These are phyloP conservation scores for Tigriopus californicus DNA, from an alignment of 2,888 invertebrate genomes.

Conservation along the genomic window DNA sequence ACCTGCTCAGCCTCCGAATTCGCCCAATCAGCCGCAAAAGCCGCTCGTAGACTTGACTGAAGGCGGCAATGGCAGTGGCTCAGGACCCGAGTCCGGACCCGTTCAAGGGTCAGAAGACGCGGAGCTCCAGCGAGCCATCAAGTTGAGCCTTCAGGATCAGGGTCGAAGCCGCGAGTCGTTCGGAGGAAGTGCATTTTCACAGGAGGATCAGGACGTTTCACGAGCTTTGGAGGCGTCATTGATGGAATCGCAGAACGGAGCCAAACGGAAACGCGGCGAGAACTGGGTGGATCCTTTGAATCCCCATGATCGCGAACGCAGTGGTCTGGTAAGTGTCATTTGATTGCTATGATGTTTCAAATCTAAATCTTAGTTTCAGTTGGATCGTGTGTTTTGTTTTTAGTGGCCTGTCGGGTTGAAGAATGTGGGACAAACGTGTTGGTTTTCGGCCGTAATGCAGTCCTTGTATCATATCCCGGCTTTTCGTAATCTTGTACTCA, in stretches of 20 bases:
- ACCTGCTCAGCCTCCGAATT: too few species aligned
- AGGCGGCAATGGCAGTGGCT: too few species aligned
- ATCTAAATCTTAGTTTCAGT: not conserved
- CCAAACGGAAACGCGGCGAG: slow-evolving; percentile 22
- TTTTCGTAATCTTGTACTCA: slow-evolving; percentile 18
- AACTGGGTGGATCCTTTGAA: slow-evolving; percentile 27
- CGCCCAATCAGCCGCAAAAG: too few species aligned
- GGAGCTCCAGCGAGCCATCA: slow-evolving; percentile 30
- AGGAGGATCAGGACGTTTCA: slow-evolving; percentile 21
- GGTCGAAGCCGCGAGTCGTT: not conserved
- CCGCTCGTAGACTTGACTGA: too few species aligned
- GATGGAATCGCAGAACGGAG: slow-evolving; percentile 27
- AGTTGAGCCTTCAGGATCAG: slow-evolving; percentile 27
- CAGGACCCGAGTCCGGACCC: too few species aligned
- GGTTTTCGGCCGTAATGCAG: slow-evolving; percentile 34
- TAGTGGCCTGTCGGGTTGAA: slow-evolving; percentile 31
- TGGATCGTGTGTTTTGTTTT: not conserved
- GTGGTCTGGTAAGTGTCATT: slow-evolving; percentile 8
- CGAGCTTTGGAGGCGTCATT: slow-evolving; percentile 30
- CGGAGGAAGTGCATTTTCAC: slow-evolving; percentile 19
- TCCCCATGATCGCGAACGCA: slow-evolving; percentile 25
- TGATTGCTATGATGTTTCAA: not conserved
- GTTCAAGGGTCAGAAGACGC: slow-evolving; percentile 20
- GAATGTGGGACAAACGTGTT: slow-evolving; percentile 33
- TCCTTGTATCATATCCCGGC: slow-evolving; percentile 29